These are phyloP conservation scores for Umimayanthus chanpuru DNA, from an alignment of 92 coral and sea anemone species.

Conservation along the genomic window DNA sequence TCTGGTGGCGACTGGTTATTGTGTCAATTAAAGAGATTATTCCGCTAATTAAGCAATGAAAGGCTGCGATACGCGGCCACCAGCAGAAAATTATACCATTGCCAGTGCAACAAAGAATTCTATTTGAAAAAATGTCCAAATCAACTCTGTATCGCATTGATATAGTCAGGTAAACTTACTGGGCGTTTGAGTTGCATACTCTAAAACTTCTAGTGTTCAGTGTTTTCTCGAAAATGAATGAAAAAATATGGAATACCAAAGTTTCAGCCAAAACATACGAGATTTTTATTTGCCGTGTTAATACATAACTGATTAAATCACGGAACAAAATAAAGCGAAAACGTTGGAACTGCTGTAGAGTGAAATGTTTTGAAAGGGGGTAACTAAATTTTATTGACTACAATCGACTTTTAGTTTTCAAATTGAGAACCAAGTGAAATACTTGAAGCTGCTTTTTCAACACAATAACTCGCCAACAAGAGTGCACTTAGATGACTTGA, in stretches of 20 bases:
- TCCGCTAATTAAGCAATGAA: background rate
- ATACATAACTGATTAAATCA: background rate
- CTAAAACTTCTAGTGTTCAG: background rate
- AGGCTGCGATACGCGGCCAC: background rate
- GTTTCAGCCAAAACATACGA: background rate
- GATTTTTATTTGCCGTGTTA: background rate
- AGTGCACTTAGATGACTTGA: background rate
- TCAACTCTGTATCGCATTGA: background rate
- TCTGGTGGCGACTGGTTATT: conserved; percentile 6
- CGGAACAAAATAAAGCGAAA: too few relatives aligned
- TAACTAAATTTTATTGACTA: background rate
- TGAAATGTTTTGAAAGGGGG: background rate
- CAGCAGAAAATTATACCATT: background rate
- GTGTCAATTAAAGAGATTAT: background rate
- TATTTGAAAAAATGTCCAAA: background rate
- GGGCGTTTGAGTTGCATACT: background rate
- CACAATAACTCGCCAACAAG: background rate
- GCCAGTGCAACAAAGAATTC: background rate
- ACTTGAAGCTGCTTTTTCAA: background rate
- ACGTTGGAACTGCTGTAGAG: too few relatives aligned
- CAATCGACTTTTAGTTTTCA: background rate
- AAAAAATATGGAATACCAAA: background rate
- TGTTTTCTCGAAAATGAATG: too few relatives aligned
- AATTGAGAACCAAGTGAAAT: background rate
- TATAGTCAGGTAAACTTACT: too few relatives aligned